phyloP scores from a whole-genome alignment of 1,140 invertebrate species.

The Papilio glaucus region DNA sequence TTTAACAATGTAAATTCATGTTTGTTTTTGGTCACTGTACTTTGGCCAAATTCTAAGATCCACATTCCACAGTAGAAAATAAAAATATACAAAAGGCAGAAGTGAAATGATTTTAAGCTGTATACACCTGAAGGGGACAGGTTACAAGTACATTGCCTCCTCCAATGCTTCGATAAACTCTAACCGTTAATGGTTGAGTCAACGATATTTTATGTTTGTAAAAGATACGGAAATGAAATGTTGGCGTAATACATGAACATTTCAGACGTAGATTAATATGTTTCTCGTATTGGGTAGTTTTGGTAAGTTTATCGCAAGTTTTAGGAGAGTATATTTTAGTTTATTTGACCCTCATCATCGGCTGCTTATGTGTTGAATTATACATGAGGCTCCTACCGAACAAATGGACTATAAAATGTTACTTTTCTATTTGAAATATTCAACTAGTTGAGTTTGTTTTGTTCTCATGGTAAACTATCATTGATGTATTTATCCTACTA shows the following conservation, averaged over 20 bases:
- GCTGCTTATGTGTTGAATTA: slow-evolving; percentile 18
- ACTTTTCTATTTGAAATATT: background rate
- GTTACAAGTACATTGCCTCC: background rate
- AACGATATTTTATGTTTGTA: slow-evolving; percentile 8
- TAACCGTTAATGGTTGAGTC: background rate
- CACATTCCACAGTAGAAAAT: background rate
- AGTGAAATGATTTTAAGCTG: background rate
- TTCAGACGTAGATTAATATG: slow-evolving; percentile 6
- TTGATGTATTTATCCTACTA: too few relatives aligned
- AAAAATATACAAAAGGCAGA: background rate
- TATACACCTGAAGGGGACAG: background rate
- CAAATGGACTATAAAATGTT: slow-evolving; percentile 25
- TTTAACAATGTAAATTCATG: background rate
- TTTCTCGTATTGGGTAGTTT: slow-evolving; percentile 10
- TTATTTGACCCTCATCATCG: slow-evolving; percentile 16
- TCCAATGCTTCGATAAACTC: too few relatives aligned
- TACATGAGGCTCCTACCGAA: slow-evolving; percentile 12
- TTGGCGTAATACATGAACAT: background rate
- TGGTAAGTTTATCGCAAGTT: slow-evolving; percentile 10
- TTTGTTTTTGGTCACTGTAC: background rate
- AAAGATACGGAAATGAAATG: background rate
- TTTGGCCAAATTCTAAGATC: background rate
- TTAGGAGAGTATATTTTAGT: slow-evolving; percentile 13
- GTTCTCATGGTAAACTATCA: too few relatives aligned
- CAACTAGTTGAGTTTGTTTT: background rate